Evolutionary conservation across 2,113 vertebrate species (phyloP), one percentile per base, ranked within the genome.

Genomic region (Gorsachius goisagi): DNA sequence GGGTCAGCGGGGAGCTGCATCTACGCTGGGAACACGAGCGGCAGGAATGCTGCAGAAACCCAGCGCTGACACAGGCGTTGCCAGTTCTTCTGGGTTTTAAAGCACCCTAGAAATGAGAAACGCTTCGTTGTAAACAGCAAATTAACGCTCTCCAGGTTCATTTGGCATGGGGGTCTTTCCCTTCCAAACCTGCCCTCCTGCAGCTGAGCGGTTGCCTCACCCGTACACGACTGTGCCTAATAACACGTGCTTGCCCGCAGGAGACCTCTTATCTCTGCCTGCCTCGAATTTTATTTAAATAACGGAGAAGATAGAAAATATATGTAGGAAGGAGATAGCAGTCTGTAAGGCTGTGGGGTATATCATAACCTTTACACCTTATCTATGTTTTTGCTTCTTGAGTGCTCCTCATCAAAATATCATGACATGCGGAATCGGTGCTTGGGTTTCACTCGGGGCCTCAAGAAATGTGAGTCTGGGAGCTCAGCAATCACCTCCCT

Each of bases 1-100:
- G 33, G 22, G 10, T 15, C n/a, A n/a, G 33, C 9, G 24, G n/a
- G 30, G 35, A 41, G 41, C 68, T 17, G 26, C 4, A 2, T 28
- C 58, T 3, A 2, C 5, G 23, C 28, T 47, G 26, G 44, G 41
- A 50, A 18, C 16, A 3, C 0, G 1, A n/a, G 24, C 3, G 24
- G 50, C 7, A 26, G 27, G 12, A 35, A 27, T 1, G 12, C 69
- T 37, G 45, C 45, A 28, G 69, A 37, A 45, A 37, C 17, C 6
- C 19, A 45, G 27, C 18, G 2, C 60, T 37, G 27, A 18, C 18
- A 2, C 7, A 35, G 45, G 21, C 32, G 15, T 26, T 58, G 33
- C 7, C 30, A 19, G 16, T n/a, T 63, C 55, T 33, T 30, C 49
- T 24, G 39, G 0, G 28, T 49, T 30, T 15, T 49, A 35, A 35